phyloP scores from a whole-genome alignment of 2,797 vertebrate species.

The Clarias pachynema region DNA sequence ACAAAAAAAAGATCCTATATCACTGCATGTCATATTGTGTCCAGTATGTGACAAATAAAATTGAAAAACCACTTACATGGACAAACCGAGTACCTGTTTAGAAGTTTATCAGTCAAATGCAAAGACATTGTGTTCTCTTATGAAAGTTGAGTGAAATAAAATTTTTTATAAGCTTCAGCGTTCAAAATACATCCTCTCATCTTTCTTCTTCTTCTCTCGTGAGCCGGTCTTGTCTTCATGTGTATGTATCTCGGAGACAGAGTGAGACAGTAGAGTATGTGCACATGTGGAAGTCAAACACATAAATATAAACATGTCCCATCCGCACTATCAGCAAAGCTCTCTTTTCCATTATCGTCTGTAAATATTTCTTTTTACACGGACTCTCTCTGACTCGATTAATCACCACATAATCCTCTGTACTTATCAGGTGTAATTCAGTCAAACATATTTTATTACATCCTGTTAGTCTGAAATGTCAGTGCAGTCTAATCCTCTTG shows the following conservation, averaged over 20 bases:
- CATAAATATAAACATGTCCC: slow-evolving; percentile 10
- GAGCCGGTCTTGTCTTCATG: background rate
- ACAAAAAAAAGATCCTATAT: background rate
- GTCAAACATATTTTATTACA: slow-evolving; percentile 4
- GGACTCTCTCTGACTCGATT: background rate
- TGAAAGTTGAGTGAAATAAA: slow-evolving; percentile 9
- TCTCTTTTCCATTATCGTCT: slow-evolving; percentile 40
- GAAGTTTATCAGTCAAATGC: background rate
- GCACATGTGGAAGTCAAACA: background rate
- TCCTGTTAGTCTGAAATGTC: slow-evolving; percentile 16
- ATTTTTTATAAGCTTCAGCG: background rate
- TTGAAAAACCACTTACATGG: background rate
- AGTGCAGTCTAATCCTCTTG: slow-evolving; percentile 6
- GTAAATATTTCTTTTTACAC: slow-evolving; percentile 37
- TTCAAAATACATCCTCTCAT: background rate
- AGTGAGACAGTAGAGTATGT: background rate
- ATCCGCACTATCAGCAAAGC: background rate
- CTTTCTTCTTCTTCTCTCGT: background rate
- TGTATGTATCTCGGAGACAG: background rate
- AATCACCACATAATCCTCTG: slow-evolving; percentile 11
- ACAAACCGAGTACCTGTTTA: background rate
- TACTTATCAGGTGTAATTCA: slow-evolving; percentile 20
- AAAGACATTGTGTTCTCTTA: background rate
- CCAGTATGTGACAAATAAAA: too few relatives aligned
- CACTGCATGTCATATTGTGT: too few relatives aligned